Evolutionary conservation across 1,140 invertebrate species (phyloP), one percentile per base, ranked within the genome.

Genomic region (Lucilia sericata): DNA sequence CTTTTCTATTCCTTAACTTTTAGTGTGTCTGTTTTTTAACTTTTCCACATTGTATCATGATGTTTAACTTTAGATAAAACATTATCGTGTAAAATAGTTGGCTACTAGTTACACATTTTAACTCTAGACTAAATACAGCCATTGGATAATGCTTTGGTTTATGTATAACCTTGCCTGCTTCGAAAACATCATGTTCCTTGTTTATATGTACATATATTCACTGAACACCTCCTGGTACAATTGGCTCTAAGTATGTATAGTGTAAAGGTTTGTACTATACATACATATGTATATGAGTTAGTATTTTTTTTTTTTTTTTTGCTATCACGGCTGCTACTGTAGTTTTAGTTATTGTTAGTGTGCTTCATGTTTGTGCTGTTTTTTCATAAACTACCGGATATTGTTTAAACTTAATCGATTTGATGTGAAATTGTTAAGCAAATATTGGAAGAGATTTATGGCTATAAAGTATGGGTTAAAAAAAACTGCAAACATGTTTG

Each of bases 401-500:
- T 89, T 89, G 88, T 89, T 89, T 89, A 88, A 89, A 87, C 88
- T 87, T 89, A 89, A 89, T 89, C 88, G 88, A 89, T 89, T 88
- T 88, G 86, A 86, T 87, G 87, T 87, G 65, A 34, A 74, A 36
- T 82, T 65, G 51, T 65, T 70, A 42, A 8, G 30, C 19, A 70
- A 70, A 74, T 74, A 74, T 30, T 25, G 19, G 5, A 30, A 25
- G 17, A 74, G 70, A 74, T 74, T 21, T 42, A 42, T 42, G 42
- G 42, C 7, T 42, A 42, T 42, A 10, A 42, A 42, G 42, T 42
- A 42, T 42, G 42, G 42, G 10, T 42, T 2, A 42, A 42, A 42
- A 30, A 30, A 30, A n/a, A n/a, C n/a, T 36, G 42, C 2, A 42
- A 42, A 3, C 42, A 42, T 42, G 42, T 42, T 42, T 42, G 42